Conservation (phyloP, 2,113 vertebrate genomes). For the Zapornia atra region DNA sequence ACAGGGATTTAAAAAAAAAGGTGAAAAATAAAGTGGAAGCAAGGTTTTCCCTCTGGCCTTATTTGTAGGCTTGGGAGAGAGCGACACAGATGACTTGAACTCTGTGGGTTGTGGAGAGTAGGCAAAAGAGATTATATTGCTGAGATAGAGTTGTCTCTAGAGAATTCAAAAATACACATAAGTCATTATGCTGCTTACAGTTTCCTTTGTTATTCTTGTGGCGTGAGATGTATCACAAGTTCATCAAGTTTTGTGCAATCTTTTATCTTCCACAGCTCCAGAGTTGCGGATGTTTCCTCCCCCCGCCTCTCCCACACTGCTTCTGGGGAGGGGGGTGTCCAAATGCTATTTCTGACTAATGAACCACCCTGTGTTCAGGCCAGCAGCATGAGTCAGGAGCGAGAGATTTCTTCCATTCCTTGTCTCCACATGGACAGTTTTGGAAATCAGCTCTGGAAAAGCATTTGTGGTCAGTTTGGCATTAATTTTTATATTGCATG, state of each 20-base stretch:
- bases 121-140: not conserved
- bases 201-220: not conserved
- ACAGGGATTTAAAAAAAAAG: not conserved
- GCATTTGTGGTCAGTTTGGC: not conserved
- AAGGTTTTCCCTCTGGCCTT: not conserved
- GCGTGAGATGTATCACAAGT: not conserved
- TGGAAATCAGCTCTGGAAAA: slow-evolving; percentile 13
- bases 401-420: slow-evolving; percentile 16
- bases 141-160: not conserved
- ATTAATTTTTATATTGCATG: not conserved
- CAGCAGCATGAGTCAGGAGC: not conserved
- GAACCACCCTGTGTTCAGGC: not conserved
- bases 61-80: not conserved
- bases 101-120: not conserved
- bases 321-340: not conserved
- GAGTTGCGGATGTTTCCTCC: not conserved
- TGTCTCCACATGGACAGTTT: not conserved
- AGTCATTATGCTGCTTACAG: not conserved
- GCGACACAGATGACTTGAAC: accelerated
- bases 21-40: not conserved
- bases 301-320: not conserved
- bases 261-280: not conserved
- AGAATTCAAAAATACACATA: not conserved
- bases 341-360: not conserved
- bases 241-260: not conserved